Percentiles rank a stretch among this genome's conserved stretches.
Conservation (phyloP, 2,888 invertebrate genomes). For the Cordilura impudica region DNA sequence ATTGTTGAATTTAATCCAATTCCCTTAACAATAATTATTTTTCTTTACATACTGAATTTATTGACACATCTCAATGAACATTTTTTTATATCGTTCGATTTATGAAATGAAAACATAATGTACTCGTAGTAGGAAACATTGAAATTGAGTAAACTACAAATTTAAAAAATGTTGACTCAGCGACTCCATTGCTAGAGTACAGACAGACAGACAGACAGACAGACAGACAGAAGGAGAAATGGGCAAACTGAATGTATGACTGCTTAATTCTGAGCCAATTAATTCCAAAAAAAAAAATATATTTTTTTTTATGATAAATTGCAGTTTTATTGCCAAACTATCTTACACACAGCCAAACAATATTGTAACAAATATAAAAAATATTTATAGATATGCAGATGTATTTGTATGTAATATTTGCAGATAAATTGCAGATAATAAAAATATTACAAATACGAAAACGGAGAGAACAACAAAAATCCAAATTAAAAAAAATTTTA, state of each 20-base stretch:
- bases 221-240: neutral
- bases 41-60: neutral
- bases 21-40: neutral
- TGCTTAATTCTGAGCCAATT: constrained; percentile 49
- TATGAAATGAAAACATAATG: neutral
- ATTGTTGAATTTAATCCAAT: no score
- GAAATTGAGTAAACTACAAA: no score
- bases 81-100: neutral
- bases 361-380: constrained; percentile 12
- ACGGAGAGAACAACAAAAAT: constrained; percentile 47
- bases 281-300: constrained; percentile 52
- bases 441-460: constrained; percentile 8
- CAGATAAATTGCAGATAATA: constrained; percentile 50
- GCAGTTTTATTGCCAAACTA: constrained; percentile 54
- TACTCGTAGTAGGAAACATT: neutral
- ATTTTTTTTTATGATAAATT: constrained; percentile 53
- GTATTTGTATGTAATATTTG: constrained; percentile 27
- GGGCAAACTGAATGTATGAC: neutral
- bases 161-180: no score
- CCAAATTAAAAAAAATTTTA: constrained; percentile 42
- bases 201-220: neutral
- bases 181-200: neutral
- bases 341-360: neutral
- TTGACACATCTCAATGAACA: neutral
- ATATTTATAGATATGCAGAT: constrained; percentile 2